These are phyloP conservation scores for Caenorhabditis becei DNA, from an alignment of 2,888 invertebrate genomes.

Conservation along the genomic window DNA sequence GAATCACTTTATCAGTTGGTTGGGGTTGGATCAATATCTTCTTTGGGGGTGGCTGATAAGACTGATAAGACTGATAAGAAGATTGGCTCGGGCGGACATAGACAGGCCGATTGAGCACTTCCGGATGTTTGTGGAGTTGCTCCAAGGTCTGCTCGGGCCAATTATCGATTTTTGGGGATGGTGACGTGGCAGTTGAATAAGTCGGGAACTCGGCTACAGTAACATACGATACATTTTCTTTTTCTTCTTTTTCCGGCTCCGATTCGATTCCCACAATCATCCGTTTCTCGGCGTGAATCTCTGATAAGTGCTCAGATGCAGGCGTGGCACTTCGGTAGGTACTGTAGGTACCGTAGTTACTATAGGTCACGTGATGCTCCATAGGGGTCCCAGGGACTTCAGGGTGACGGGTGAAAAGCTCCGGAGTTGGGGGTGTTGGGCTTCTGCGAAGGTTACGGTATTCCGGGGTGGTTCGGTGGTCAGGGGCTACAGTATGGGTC, in stretches of 20 bases:
- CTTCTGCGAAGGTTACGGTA: not conserved
- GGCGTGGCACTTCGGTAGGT: not conserved
- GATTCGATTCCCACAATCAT: slow-evolving; percentile 46
- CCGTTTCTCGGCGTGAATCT: slow-evolving; percentile 54
- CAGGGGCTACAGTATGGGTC: not conserved
- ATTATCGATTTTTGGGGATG: not conserved
- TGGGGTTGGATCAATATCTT: too few species aligned
- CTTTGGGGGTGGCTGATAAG: too few species aligned
- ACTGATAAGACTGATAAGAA: slow-evolving; percentile 18
- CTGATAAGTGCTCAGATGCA: slow-evolving; percentile 19
- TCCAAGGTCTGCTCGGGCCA: not conserved
- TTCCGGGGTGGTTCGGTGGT: not conserved
- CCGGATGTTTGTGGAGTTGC: slow-evolving; percentile 28
- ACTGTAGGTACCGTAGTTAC: slow-evolving; percentile 7
- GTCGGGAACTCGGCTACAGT: slow-evolving; percentile 25
- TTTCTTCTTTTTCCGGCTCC: not conserved
- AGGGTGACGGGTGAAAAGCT: not conserved
- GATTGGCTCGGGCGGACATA: slow-evolving; percentile 15
- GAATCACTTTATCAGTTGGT: too few species aligned
- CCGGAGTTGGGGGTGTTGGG: not conserved
- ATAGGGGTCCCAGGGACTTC: slow-evolving; percentile 9
- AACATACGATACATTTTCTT: slow-evolving; percentile 28
- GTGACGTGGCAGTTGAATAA: slow-evolving; percentile 26
- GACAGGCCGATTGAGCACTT: slow-evolving; percentile 38
- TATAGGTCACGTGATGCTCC: not conserved